Evolutionary conservation across 1,140 invertebrate genomes (phyloP).

Genomic region (Cydia pomonella): DNA sequence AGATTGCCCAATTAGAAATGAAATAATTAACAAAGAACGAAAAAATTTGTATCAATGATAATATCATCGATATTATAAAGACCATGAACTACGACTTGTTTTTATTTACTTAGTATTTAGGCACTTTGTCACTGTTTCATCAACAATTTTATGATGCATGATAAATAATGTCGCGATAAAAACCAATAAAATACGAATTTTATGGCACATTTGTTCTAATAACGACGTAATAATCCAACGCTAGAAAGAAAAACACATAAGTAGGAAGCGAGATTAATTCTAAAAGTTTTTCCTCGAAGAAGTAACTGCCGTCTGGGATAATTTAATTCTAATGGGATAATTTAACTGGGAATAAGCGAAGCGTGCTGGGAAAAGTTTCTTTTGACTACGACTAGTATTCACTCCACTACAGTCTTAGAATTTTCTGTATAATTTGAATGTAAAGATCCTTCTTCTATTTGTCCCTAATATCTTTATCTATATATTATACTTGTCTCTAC

Average conservation of each 20-base stretch:
- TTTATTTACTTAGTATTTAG: no score
- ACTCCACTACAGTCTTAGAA: not conserved
- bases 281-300: not conserved
- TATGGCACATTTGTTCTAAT: not conserved
- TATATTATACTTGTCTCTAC: no score
- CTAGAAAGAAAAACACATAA: not conserved
- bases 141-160: no score
- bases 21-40: no score
- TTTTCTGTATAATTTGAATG: no score
- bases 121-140: no score
- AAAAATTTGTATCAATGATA: no score
- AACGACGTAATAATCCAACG: not conserved
- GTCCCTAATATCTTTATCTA: no score
- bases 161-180: not conserved
- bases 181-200: not conserved
- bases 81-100: no score
- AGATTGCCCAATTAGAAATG: no score
- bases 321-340: slow-evolving; percentile 1
- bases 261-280: slow-evolving; percentile 4
- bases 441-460: no score
- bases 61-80: no score
- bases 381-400: slow-evolving; percentile 22
- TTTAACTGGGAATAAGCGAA: not conserved
- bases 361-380: not conserved
- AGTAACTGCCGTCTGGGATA: not conserved